A percentile compares a stretch with the other conserved stretches of the same genome.
Evolutionary conservation across 2,888 invertebrate species (phyloP).

Genomic region (Drosophila imparisetae): DNA sequence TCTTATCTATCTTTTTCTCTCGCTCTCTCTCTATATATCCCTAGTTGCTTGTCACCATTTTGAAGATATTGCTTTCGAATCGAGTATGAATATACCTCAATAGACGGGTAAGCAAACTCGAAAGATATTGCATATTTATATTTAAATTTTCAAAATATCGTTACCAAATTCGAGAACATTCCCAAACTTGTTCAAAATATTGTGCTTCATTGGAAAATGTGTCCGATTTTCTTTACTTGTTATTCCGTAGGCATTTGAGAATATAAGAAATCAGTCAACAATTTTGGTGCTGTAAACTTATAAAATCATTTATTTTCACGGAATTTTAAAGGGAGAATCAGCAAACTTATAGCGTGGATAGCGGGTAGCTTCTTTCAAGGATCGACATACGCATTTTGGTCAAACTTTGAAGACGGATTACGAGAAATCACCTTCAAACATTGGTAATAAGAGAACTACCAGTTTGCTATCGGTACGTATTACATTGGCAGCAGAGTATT

Average conservation of each 20-base stretch:
- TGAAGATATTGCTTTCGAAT: not conserved
- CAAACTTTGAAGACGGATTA: not conserved
- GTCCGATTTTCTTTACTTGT: not conserved
- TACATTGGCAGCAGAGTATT: not conserved
- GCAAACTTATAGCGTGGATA: not conserved
- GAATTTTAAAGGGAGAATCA: not conserved
- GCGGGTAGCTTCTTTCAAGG: not conserved
- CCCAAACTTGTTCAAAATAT: not conserved
- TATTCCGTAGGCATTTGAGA: not conserved
- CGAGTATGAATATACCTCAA: not conserved
- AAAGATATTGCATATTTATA: too few species aligned
- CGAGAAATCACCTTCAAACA: not conserved
- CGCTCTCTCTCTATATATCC: not conserved
- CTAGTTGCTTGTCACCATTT: not conserved
- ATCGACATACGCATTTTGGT: not conserved
- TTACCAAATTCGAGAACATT: not conserved
- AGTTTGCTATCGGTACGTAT: not conserved
- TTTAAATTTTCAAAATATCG: not conserved
- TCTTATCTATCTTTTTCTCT: not conserved
- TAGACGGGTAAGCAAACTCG: not conserved
- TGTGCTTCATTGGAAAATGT: not conserved
- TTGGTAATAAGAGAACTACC: too few species aligned
- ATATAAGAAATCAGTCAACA: not conserved
- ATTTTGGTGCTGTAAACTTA: not conserved
- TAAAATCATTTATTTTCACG: not conserved